Conservation (phyloP, 2,888 invertebrate species). For the Noctua janthe region DNA sequence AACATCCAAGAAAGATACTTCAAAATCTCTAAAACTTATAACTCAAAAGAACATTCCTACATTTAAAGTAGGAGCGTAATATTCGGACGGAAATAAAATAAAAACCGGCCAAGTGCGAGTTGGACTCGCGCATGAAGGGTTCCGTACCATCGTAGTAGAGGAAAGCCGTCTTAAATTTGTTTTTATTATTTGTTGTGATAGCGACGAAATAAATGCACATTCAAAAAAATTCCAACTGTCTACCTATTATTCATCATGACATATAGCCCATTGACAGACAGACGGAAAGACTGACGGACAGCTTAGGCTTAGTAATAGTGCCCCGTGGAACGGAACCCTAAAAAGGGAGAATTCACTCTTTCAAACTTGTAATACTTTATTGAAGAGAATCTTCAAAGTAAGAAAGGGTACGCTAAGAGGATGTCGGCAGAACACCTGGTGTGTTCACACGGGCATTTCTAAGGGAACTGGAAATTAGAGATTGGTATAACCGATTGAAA, state of each 20-base stretch:
- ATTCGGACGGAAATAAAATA: constrained; percentile 68
- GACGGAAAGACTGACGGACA: too few relatives aligned
- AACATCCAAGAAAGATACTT: constrained; percentile 34
- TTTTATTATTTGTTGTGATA: too few relatives aligned
- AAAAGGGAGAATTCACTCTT: constrained; percentile 69
- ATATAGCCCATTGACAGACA: too few relatives aligned
- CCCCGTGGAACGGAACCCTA: constrained; percentile 32
- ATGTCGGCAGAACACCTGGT: constrained; percentile 71
- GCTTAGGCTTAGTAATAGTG: too few relatives aligned
- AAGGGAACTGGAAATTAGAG: constrained; percentile 70
- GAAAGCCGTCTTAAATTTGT: too few relatives aligned
- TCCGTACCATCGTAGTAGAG: too few relatives aligned
- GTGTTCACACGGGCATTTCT: constrained; percentile 74
- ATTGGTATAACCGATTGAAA: constrained; percentile 73
- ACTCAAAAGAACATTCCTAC: constrained; percentile 68
- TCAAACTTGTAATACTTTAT: constrained; percentile 77
- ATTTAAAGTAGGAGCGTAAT: constrained; percentile 69
- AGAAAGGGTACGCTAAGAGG: constrained; percentile 73
- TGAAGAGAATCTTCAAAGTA: constrained; percentile 76
- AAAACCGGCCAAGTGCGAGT: too few relatives aligned
- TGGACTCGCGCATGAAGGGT: too few relatives aligned
- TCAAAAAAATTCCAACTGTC: too few relatives aligned
- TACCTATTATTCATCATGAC: too few relatives aligned
- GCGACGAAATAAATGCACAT: too few relatives aligned
- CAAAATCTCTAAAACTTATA: constrained; percentile 60